Evolutionary conservation across 2,113 vertebrate species (phyloP), one percentile per base, ranked within the genome.

Genomic region (Rana temporaria): DNA sequence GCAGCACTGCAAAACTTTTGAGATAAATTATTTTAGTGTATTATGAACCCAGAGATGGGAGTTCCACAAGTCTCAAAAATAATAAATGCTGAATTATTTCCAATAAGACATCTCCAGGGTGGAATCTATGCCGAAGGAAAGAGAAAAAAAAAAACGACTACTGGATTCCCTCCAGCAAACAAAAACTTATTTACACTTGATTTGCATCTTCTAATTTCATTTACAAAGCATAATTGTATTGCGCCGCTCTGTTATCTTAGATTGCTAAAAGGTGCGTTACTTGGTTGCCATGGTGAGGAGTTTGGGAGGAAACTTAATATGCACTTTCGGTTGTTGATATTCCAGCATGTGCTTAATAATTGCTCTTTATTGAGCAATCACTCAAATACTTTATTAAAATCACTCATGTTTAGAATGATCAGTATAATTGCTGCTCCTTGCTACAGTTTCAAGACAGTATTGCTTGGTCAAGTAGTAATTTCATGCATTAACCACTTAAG

Each of bases 161-260:
- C 60, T 78, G 75, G 75, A 65, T 52, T 3, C 14, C 32, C 16
- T 63, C 59, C 75, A 78, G 75, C 60, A 65, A 53, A 48, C 53
- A 65, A 78, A 78, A 55, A 78, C 75, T 78, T 78, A 78, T 78
- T 78, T 78, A 78, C 75, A 78, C 75, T 65, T 78, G 60, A 78
- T 78, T 64, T 78, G 75, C 75, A 78, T 78, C 59, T 78, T 65
- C 22, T 78, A 65, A 78, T 78, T 30, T 65, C 75, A 63, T 75
- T 75, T 78, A 7, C 38, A 18, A 6, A 53, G 75, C 20, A 64
- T 78, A 78, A 78, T 78, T 78, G 38, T 78, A 65, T 78, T 65
- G 75, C 65, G 60, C 62, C 16, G 75, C 60, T 75, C 72, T 34
- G 59, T 65, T 78, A 78, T 78, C 75, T 64, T 12, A 65, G 62